phyloP scores from a whole-genome alignment of 2,888 invertebrate genomes.

The Alloplasta piceator region DNA sequence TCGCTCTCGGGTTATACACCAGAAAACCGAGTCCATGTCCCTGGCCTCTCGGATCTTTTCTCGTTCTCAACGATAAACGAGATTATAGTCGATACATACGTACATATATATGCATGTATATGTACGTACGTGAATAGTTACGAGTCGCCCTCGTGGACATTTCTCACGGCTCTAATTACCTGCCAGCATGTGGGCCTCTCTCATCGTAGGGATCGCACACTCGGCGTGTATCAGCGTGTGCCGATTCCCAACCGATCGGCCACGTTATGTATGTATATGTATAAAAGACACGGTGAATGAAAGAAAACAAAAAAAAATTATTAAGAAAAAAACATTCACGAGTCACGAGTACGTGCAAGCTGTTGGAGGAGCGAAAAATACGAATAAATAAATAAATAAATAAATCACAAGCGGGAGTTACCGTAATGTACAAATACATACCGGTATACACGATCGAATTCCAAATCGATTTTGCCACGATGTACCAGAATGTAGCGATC shows the following conservation, averaged over 20 bases:
- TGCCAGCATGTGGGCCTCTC: slow-evolving; percentile 74
- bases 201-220: slow-evolving; percentile 53
- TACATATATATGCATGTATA: slow-evolving; percentile 51
- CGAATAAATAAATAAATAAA: slow-evolving; percentile 58
- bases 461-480: too few species aligned
- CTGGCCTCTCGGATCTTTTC: slow-evolving; percentile 65
- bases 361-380: slow-evolving; percentile 50
- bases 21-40: slow-evolving; percentile 48
- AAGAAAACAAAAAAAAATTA: slow-evolving; percentile 16
- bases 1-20: slow-evolving; percentile 35
- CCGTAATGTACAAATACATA: slow-evolving; percentile 19
- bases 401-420: slow-evolving; percentile 30
- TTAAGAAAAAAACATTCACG: slow-evolving; percentile 23
- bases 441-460: not conserved
- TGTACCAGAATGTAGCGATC: too few species aligned
- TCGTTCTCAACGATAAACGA: slow-evolving; percentile 68
- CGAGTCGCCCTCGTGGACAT: slow-evolving; percentile 72
- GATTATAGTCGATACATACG: slow-evolving; percentile 50
- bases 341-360: slow-evolving; percentile 64
- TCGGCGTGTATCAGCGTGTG: slow-evolving; percentile 72
- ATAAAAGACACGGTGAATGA: not conserved
- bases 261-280: not conserved
- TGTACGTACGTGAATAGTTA: slow-evolving; percentile 65
- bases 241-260: slow-evolving; percentile 71
- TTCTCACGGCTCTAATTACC: slow-evolving; percentile 78